Conservation (phyloP, 2,888 invertebrate genomes). For the Colostygia pectinataria region DNA sequence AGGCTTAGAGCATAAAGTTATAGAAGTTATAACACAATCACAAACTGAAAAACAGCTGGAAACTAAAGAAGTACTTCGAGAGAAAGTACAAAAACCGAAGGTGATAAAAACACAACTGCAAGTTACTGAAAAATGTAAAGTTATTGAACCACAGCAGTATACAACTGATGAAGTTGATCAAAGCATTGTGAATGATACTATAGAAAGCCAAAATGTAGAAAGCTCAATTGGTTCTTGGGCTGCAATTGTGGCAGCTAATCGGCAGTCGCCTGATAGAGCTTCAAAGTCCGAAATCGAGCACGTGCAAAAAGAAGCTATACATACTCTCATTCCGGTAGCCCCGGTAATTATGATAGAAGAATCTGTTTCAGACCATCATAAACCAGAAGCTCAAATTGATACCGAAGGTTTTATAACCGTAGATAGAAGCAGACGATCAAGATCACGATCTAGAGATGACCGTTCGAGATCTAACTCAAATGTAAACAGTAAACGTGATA, state of each 20-base stretch:
- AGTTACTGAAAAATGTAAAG: slow-evolving; percentile 25
- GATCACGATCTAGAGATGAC: slow-evolving; percentile 79
- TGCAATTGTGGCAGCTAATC: slow-evolving; percentile 65
- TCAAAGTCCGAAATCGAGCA: slow-evolving; percentile 41
- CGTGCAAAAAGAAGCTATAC: slow-evolving; percentile 26
- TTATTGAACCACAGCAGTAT: background rate
- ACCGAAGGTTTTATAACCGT: slow-evolving; percentile 77
- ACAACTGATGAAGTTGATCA: slow-evolving; percentile 9
- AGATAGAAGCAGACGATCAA: slow-evolving; percentile 72
- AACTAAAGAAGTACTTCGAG: slow-evolving; percentile 25
- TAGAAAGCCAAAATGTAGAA: slow-evolving; percentile 30
- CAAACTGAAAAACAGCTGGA: slow-evolving; percentile 9
- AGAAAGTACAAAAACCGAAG: slow-evolving; percentile 34
- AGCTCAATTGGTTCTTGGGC: slow-evolving; percentile 63
- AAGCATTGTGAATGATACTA: slow-evolving; percentile 12
- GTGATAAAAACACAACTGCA: slow-evolving; percentile 25
- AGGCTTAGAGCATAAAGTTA: slow-evolving; percentile 45
- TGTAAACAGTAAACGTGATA: slow-evolving; percentile 39
- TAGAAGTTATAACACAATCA: slow-evolving; percentile 12
- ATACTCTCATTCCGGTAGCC: slow-evolving; percentile 21
- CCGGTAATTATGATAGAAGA: slow-evolving; percentile 65
- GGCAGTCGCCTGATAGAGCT: slow-evolving; percentile 58
- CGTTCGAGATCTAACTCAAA: slow-evolving; percentile 57
- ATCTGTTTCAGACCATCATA: slow-evolving; percentile 49
- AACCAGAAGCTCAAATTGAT: slow-evolving; percentile 56